Conservation (phyloP, 2,888 invertebrate genomes). For the Campopleginae sp. region DNA sequence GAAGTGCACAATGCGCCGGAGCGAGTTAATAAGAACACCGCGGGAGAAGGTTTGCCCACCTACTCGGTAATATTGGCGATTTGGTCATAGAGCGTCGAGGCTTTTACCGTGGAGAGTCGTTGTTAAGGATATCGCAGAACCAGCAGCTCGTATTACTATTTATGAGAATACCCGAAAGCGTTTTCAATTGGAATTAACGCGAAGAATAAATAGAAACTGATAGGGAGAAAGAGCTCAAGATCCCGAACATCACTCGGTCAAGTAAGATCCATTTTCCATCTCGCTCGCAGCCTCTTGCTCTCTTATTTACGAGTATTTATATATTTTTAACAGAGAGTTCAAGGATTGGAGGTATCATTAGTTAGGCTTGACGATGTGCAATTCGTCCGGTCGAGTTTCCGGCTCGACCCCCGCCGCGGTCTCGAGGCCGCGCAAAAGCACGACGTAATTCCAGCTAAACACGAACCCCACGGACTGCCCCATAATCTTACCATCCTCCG, state of each 20-base stretch:
- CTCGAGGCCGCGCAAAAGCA: conserved; percentile 70
- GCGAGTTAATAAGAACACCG: conserved; percentile 48
- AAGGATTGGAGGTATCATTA: conserved; percentile 64
- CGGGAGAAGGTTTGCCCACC: conserved; percentile 38
- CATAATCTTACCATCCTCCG: conserved; percentile 66
- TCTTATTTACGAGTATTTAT: conserved; percentile 28
- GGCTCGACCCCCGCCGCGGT: conserved; percentile 71
- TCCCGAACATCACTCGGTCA: conserved; percentile 60
- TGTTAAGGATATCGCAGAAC: conserved; percentile 58
- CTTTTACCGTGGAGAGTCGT: conserved; percentile 66
- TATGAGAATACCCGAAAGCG: conserved; percentile 64
- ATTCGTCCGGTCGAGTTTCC: conserved; percentile 76
- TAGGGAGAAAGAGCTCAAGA: conserved; percentile 35
- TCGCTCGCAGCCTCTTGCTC: conserved; percentile 32
- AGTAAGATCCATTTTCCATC: conserved; percentile 43
- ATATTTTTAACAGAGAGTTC: conserved; percentile 26
- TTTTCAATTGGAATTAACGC: conserved; percentile 41
- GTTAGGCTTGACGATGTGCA: conserved; percentile 69
- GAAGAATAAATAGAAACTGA: conserved; percentile 18
- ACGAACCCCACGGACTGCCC: conserved; percentile 64
- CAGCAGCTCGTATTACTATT: conserved; percentile 64
- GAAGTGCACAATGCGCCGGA: conserved; percentile 4
- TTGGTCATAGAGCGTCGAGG: conserved; percentile 68
- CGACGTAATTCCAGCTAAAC: conserved; percentile 76
- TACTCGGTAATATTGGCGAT: conserved; percentile 64